Evolutionary conservation across 2,113 vertebrate genomes (phyloP).

Genomic region (Nothoprocta pentlandii): DNA sequence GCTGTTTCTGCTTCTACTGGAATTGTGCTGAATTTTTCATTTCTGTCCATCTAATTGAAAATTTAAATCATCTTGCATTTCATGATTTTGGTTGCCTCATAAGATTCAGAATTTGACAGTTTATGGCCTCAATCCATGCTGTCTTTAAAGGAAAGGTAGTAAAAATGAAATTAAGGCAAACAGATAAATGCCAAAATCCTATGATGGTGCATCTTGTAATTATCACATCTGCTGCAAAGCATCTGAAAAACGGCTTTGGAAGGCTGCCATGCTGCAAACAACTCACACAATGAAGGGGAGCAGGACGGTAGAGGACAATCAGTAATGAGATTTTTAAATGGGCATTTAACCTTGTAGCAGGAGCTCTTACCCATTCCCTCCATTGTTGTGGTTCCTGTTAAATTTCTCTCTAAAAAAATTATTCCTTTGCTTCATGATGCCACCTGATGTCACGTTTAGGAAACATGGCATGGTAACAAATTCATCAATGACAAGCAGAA

Average conservation of each 20-base stretch:
- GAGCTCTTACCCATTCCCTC: background rate
- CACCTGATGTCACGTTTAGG: background rate
- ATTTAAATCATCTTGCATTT: conserved; percentile 74
- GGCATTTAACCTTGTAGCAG: background rate
- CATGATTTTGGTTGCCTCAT: conserved; percentile 14
- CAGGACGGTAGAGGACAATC: conserved; percentile 21
- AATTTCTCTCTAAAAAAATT: background rate
- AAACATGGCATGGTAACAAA: background rate
- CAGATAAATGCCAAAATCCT: conserved; percentile 63
- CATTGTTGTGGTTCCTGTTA: background rate
- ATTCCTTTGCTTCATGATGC: background rate
- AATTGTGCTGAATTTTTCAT: conserved; percentile 52
- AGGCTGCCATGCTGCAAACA: conserved; percentile 34
- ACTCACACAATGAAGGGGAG: background rate
- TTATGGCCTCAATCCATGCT: conserved; percentile 60
- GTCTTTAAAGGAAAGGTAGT: conserved; percentile 72
- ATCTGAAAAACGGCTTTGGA: conserved; percentile 65
- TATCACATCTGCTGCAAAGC: conserved; percentile 73
- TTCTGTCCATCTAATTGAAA: conserved; percentile 65
- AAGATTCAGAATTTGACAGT: conserved; percentile 54
- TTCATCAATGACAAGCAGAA: background rate
- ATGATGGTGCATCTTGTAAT: conserved; percentile 61
- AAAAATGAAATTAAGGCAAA: conserved; percentile 74
- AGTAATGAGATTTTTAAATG: conserved; percentile 11
- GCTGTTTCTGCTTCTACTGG: conserved; percentile 46